Percentiles rank a stretch among this genome's conserved stretches.
These are phyloP conservation scores for Tribolium freemani DNA, from an alignment of 2,888 invertebrate genomes.

Conservation along the genomic window DNA sequence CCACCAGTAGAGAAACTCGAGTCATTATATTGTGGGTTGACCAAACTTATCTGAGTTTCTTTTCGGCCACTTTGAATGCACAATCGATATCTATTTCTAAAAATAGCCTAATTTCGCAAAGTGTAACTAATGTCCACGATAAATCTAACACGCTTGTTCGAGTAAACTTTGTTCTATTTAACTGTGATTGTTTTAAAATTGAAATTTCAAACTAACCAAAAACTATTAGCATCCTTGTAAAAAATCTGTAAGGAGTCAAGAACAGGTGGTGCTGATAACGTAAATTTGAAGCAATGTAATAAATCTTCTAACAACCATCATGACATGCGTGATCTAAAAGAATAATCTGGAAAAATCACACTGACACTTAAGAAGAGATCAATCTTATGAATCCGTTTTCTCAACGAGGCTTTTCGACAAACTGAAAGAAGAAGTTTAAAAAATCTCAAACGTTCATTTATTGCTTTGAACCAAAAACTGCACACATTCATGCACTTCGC, in stretches of 20 bases:
- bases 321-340: constrained; percentile 27
- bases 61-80: constrained; percentile 12
- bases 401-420: not conserved
- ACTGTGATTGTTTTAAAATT: not conserved
- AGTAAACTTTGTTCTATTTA: not conserved
- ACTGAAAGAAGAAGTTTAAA: too few relatives aligned
- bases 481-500: not conserved
- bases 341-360: constrained; percentile 25
- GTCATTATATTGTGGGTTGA: constrained; percentile 26
- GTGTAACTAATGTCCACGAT: not conserved
- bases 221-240: constrained; percentile 6
- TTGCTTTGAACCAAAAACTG: too few relatives aligned
- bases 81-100: constrained; percentile 7
- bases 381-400: constrained; percentile 20
- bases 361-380: constrained; percentile 26
- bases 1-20: constrained; percentile 9
- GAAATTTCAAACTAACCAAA: not conserved
- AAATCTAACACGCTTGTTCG: not conserved
- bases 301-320: constrained; percentile 23
- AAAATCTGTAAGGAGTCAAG: not conserved
- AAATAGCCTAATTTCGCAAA: not conserved
- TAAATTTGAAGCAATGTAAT: constrained; percentile 5
- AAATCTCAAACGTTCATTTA: too few relatives aligned
- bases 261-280: constrained; percentile 29
- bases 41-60: constrained; percentile 26